Conservation (phyloP, 2,113 vertebrate species). For the Pan troglodytes region DNA sequence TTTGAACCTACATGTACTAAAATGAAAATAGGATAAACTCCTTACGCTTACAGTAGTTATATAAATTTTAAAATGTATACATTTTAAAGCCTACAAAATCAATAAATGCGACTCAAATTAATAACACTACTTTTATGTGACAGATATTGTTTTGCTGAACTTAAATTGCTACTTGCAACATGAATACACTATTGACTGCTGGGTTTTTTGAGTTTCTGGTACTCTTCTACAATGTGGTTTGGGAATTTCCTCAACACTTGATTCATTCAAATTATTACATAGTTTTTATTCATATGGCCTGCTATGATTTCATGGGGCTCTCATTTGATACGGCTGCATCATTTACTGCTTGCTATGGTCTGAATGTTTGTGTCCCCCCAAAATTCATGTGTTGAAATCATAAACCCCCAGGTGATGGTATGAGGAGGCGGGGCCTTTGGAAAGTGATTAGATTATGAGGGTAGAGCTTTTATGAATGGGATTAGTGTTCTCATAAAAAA, state of each 20-base stretch:
- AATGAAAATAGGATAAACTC: neutral
- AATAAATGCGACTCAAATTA: neutral
- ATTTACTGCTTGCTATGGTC: neutral
- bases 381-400: neutral
- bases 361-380: neutral
- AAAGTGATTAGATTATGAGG: neutral
- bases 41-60: neutral
- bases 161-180: neutral
- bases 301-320: neutral
- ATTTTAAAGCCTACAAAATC: neutral
- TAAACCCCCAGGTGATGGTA: neutral
- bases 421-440: neutral
- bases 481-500: neutral
- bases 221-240: neutral
- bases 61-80: neutral
- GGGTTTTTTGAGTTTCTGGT: neutral
- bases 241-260: conserved; percentile 15
- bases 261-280: neutral
- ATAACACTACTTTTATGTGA: neutral
- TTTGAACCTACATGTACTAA: neutral
- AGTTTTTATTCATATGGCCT: neutral
- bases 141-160: conserved; percentile 18
- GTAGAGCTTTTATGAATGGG: neutral
- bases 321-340: neutral
- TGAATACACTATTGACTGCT: neutral